Evolutionary conservation across 2,888 invertebrate genomes (phyloP).

Genomic region (Ophioninae sp.): DNA sequence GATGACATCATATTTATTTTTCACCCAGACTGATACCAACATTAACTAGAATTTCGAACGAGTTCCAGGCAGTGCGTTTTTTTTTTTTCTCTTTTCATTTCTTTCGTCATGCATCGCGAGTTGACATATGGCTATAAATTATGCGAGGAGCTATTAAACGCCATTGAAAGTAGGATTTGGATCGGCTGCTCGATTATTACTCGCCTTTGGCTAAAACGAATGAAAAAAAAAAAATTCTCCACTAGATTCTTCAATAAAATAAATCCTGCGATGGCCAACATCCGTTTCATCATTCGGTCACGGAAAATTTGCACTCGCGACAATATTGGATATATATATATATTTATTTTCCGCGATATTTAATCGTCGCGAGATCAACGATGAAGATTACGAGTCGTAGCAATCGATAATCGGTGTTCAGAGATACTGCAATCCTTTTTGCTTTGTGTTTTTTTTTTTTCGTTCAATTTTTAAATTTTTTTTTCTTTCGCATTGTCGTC

Average conservation of each 20-base stretch:
- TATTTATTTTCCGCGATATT: conserved; percentile 9
- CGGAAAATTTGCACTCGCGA: neutral
- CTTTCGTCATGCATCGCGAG: conserved; percentile 11
- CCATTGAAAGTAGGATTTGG: neutral
- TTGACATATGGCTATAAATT: conserved; percentile 13
- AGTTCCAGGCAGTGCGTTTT: neutral
- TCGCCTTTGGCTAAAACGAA: neutral
- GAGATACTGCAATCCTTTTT: conserved; percentile 34
- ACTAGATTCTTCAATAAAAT: neutral
- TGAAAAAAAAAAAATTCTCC: neutral
- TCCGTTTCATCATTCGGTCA: neutral
- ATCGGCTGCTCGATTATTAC: neutral
- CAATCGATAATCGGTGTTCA: conserved; percentile 25
- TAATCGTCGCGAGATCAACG: conserved; percentile 2
- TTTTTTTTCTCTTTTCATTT: neutral
- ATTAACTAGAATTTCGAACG: conserved; percentile 7
- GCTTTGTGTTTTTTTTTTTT: conserved; percentile 11
- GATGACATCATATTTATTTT: conserved; percentile 57
- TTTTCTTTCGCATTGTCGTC: conserved; percentile 12
- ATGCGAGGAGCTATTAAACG: neutral
- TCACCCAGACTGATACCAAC: conserved; percentile 17
- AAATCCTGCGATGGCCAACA: neutral
- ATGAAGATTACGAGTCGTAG: conserved; percentile 22
- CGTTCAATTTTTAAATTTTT: no score
- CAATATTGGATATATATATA: neutral